Percentiles rank a stretch among this genome's conserved stretches.
phyloP scores from a whole-genome alignment of 2,888 invertebrate species.

The Morpho deidamia region DNA sequence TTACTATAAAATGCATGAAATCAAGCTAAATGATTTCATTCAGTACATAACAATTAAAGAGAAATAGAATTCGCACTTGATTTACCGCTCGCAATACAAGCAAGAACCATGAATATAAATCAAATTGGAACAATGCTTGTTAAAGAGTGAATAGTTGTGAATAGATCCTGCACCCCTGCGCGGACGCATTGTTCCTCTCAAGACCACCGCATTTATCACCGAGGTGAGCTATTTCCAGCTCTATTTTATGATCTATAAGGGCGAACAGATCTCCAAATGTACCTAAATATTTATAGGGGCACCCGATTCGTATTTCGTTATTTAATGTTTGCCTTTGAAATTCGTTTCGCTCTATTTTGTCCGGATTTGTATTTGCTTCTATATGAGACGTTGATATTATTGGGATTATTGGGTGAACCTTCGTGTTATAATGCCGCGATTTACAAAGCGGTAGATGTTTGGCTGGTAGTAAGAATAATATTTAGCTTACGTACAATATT shows the following conservation, averaged over 20 bases:
- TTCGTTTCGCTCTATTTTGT: constrained; percentile 70
- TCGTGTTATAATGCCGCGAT: constrained; percentile 19
- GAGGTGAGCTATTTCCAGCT: constrained; percentile 23
- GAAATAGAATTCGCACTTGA: constrained; percentile 58
- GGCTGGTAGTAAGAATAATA: constrained; percentile 3
- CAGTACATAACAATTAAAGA: constrained; percentile 31
- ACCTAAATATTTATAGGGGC: constrained; percentile 44
- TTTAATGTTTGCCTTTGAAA: constrained; percentile 75
- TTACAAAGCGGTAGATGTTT: constrained; percentile 11
- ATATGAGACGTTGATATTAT: constrained; percentile 19
- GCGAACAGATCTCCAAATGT: neutral
- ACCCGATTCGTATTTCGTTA: constrained; percentile 64
- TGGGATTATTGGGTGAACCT: constrained; percentile 16
- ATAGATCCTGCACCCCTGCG: constrained; percentile 63
- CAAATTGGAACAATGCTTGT: constrained; percentile 71
- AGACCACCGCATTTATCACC: constrained; percentile 3
- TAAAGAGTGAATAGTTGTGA: constrained; percentile 77
- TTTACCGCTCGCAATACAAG: constrained; percentile 63
- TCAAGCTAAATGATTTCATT: constrained; percentile 6
- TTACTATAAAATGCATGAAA: neutral
- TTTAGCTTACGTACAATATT: neutral
- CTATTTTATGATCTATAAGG: constrained; percentile 21
- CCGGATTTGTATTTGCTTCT: constrained; percentile 31
- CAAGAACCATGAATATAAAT: constrained; percentile 74
- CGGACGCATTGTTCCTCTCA: constrained; percentile 48